Conservation (phyloP, 2,888 invertebrate species). For the Cerceris ruficornis region DNA sequence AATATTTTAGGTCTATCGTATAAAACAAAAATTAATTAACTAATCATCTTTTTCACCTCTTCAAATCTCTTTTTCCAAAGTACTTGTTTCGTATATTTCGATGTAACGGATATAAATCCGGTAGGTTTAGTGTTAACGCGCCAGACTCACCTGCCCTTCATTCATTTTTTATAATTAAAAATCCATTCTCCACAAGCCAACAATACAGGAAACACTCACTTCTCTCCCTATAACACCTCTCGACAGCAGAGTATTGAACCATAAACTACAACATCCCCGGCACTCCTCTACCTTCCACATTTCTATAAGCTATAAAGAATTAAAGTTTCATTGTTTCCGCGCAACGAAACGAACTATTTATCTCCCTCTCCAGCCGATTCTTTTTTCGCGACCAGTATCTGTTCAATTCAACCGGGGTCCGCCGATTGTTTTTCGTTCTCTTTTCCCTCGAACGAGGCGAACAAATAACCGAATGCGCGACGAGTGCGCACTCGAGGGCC, state of each 20-base stretch:
- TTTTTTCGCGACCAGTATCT: slow-evolving; percentile 33
- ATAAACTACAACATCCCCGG: slow-evolving; percentile 9
- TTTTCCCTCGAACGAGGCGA: slow-evolving; percentile 50
- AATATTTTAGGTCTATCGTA: no score
- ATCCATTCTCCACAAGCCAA: no score
- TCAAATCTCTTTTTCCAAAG: no score
- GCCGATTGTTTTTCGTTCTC: slow-evolving; percentile 61
- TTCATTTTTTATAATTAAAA: no score
- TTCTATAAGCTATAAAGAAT: slow-evolving; percentile 36
- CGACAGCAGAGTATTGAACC: slow-evolving; percentile 23
- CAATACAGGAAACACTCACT: no score
- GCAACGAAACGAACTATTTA: slow-evolving; percentile 48
- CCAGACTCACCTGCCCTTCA: no score
- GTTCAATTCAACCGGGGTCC: slow-evolving; percentile 47
- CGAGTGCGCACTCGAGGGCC: slow-evolving; percentile 56
- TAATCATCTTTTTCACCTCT: no score
- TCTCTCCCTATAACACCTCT: no score
- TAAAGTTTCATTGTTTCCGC: slow-evolving; percentile 49
- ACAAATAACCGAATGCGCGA: slow-evolving; percentile 63
- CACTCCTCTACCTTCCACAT: slow-evolving; percentile 2
- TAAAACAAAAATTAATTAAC: no score
- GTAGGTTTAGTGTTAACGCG: no score
- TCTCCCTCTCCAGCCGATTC: slow-evolving; percentile 15
- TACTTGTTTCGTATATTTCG: no score
- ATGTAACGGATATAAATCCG: no score